Evolutionary conservation across 2,113 vertebrate species (phyloP).

Genomic region (Phaetusa simplex): DNA sequence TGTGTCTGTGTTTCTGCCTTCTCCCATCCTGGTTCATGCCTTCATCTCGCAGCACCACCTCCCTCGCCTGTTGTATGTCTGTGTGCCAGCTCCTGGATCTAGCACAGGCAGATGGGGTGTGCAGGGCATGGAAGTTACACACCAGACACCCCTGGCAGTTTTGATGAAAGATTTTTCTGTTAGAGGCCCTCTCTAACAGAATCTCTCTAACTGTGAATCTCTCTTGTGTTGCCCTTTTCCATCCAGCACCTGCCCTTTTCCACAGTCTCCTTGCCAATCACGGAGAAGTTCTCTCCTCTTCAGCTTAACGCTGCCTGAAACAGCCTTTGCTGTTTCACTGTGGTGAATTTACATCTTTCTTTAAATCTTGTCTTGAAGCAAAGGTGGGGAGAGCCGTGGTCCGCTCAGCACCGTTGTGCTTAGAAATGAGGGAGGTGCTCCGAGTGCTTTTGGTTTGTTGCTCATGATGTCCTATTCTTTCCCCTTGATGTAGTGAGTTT

Average conservation of each 20-base stretch:
- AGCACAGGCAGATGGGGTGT: fast-evolving
- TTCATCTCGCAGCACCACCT: background rate
- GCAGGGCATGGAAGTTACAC: background rate
- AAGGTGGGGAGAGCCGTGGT: background rate
- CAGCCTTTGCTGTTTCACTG: background rate
- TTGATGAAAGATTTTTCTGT: background rate
- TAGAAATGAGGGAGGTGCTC: background rate
- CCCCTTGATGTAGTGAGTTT: fast-evolving
- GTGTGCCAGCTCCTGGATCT: background rate
- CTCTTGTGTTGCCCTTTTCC: background rate
- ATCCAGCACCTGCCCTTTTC: background rate
- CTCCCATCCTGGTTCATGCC: background rate
- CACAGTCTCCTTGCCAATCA: background rate
- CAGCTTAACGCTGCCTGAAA: background rate
- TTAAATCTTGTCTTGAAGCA: background rate
- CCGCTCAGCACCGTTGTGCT: fast-evolving
- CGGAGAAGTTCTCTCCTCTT: background rate
- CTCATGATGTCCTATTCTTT: background rate
- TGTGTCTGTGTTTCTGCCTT: background rate
- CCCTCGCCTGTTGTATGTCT: background rate
- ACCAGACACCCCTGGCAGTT: background rate
- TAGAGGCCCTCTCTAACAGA: no score
- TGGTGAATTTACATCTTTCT: background rate
- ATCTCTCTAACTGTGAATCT: background rate
- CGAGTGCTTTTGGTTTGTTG: background rate